Conservation (phyloP, 1,140 invertebrate species). For the Pachyrhynchus sulphureomaculatus region DNA sequence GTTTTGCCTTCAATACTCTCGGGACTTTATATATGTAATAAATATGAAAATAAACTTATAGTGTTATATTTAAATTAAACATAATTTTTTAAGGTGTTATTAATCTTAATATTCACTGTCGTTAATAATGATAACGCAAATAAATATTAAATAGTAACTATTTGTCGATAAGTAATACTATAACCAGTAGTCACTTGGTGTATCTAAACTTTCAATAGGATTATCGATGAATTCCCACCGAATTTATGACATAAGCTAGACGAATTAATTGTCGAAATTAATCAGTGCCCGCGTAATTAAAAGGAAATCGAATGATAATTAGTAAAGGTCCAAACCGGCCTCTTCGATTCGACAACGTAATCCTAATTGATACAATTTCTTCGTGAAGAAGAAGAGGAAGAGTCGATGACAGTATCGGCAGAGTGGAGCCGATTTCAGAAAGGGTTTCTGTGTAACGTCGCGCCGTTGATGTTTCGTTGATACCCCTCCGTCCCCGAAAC, state of each 20-base stretch:
- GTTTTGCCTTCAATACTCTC: too few relatives aligned
- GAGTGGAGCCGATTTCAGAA: slow-evolving; percentile 45
- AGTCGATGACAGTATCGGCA: slow-evolving; percentile 36
- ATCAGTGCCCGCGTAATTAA: slow-evolving; percentile 15
- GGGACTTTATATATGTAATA: too few relatives aligned
- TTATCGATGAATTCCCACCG: slow-evolving; percentile 20
- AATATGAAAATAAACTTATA: too few relatives aligned
- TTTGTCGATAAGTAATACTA: too few relatives aligned
- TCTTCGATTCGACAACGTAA: slow-evolving; percentile 32
- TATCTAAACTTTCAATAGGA: background rate
- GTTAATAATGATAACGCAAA: too few relatives aligned
- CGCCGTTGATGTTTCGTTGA: slow-evolving; percentile 28
- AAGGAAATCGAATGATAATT: slow-evolving; percentile 16
- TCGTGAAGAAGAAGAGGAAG: slow-evolving; percentile 21
- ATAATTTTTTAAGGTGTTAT: too few relatives aligned
- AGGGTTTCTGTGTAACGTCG: slow-evolving; percentile 49
- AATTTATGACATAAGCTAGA: slow-evolving; percentile 13
- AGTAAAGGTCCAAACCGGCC: background rate
- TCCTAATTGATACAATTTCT: slow-evolving; percentile 48
- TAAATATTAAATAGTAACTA: too few relatives aligned
- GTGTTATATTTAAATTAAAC: too few relatives aligned
- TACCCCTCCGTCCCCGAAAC: slow-evolving; percentile 2
- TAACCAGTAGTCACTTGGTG: background rate
- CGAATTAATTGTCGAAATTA: slow-evolving; percentile 23
- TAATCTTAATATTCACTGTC: too few relatives aligned